Percentiles rank a stretch among this genome's conserved stretches.
These are phyloP conservation scores for Oreochromis tanganicae DNA, from an alignment of 2,113 vertebrate genomes.

Conservation along the genomic window DNA sequence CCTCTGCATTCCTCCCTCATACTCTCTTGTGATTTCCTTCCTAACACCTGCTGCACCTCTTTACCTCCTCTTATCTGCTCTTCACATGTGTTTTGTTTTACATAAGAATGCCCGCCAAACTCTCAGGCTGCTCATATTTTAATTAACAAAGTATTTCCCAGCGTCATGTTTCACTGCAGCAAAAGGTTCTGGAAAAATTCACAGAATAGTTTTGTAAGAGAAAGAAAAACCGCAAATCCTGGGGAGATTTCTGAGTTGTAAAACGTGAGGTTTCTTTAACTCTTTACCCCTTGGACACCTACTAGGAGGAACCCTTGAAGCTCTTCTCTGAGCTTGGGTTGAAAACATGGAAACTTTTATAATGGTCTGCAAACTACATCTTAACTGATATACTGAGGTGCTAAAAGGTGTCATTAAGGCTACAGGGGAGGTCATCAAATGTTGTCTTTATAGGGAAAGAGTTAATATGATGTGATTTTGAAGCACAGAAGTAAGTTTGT, in stretches of 20 bases:
- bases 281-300: neutral
- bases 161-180: neutral
- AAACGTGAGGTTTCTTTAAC: neutral
- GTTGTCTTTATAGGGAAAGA: neutral
- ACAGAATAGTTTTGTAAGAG: neutral
- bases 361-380: neutral
- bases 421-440: neutral
- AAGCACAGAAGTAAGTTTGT: neutral
- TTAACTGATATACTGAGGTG: neutral
- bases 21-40: neutral
- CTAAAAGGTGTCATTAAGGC: neutral
- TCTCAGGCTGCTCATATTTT: neutral
- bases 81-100: neutral
- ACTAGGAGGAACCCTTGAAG: neutral
- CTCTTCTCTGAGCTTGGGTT: neutral
- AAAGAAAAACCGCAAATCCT: neutral
- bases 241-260: neutral
- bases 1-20: slow-evolving; percentile 1
- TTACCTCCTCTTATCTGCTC: slow-evolving; percentile 76
- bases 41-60: neutral
- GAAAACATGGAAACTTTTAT: neutral
- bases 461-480: neutral
- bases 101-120: neutral
- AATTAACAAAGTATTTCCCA: neutral
- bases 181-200: neutral